A percentile compares a stretch with the other conserved stretches of the same genome.
phyloP scores from a whole-genome alignment of 2,797 vertebrate species.

The Enteromius argenteus region DNA sequence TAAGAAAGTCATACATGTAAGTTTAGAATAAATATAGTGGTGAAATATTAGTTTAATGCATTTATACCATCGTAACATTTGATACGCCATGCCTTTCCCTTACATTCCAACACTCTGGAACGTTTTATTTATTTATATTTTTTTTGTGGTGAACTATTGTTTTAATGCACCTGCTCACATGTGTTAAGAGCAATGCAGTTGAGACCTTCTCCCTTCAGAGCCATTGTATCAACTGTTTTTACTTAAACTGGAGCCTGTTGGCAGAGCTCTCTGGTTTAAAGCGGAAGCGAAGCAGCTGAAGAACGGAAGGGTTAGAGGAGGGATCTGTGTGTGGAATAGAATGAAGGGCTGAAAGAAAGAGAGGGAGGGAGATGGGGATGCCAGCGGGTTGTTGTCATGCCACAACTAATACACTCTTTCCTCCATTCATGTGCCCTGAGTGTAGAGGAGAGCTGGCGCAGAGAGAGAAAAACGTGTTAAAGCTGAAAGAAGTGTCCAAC shows the following conservation, averaged over 20 bases:
- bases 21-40: no score
- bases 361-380: slow-evolving; percentile 63
- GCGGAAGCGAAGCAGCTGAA: slow-evolving; percentile 61
- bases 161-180: not conserved
- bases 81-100: no score
- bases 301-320: slow-evolving; percentile 47
- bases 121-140: not conserved
- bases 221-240: slow-evolving; percentile 33
- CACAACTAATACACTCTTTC: slow-evolving; percentile 73
- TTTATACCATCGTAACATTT: no score
- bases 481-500: slow-evolving; percentile 20
- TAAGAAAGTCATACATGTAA: no score
- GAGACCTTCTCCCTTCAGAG: not conserved
- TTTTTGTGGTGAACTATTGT: not conserved
- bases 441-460: slow-evolving; percentile 22
- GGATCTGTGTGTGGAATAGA: not conserved
- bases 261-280: slow-evolving; percentile 55
- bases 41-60: no score
- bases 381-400: slow-evolving; percentile 72
- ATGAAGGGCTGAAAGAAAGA: slow-evolving; percentile 1
- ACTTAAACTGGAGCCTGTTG: slow-evolving; percentile 50
- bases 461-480: slow-evolving; percentile 4
- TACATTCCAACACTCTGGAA: not conserved
- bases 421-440: slow-evolving; percentile 55
- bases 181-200: not conserved